These are phyloP conservation scores for Notarius quadriscutis DNA, from an alignment of 2,113 vertebrate species.

Conservation along the genomic window DNA sequence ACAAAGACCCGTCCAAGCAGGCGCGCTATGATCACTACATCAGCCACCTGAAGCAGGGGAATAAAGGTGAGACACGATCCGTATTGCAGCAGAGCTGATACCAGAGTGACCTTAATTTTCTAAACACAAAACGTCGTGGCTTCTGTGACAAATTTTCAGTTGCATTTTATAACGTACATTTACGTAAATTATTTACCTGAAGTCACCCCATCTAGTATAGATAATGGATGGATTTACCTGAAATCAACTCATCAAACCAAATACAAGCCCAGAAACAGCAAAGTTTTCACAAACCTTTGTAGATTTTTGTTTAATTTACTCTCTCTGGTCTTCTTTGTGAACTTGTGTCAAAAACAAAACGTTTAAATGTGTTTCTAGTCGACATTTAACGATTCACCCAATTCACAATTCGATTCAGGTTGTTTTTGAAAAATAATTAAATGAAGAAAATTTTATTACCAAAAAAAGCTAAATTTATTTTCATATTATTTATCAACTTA, in stretches of 20 bases:
- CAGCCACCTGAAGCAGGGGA: conserved; percentile 74
- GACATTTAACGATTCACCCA: too few relatives aligned
- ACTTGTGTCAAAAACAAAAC: too few relatives aligned
- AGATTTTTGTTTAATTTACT: not conserved
- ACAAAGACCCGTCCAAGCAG: conserved; percentile 86
- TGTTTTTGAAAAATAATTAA: too few relatives aligned
- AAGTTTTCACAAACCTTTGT: not conserved
- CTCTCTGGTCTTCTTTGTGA: not conserved
- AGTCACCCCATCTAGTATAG: too few relatives aligned
- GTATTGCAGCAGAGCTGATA: not conserved
- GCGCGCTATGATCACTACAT: conserved; percentile 87
- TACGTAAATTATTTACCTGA: not conserved
- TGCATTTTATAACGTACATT: not conserved
- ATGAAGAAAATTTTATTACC: too few relatives aligned
- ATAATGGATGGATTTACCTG: too few relatives aligned
- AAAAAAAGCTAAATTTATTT: too few relatives aligned
- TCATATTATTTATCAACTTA: too few relatives aligned
- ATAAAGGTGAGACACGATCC: conserved; percentile 74
- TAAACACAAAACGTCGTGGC: not conserved
- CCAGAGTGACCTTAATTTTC: not conserved
- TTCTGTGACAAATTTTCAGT: not conserved
- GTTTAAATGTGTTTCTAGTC: too few relatives aligned
- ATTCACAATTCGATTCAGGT: too few relatives aligned
- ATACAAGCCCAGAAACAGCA: not conserved
- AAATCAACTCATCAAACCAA: not conserved